Conservation (phyloP, 2,797 vertebrate genomes). For the Micropoecilia bifurca region DNA sequence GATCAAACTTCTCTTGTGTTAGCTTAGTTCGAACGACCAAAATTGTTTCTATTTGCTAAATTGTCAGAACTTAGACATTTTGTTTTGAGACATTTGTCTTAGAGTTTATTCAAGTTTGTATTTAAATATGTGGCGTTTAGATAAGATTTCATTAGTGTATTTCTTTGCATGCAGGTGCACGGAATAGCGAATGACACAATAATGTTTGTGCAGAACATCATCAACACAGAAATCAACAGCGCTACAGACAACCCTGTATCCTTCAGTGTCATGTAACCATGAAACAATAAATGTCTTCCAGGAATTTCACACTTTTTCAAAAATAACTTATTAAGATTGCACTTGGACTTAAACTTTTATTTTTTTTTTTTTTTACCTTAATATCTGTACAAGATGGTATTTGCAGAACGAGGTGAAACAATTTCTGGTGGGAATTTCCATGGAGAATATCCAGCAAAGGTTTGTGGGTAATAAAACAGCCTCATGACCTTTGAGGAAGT, state of each 20-base stretch:
- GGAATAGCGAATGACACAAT: slow-evolving; percentile 95
- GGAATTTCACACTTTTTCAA: slow-evolving; percentile 6
- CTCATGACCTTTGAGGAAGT: slow-evolving; percentile 4
- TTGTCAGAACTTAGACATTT: too few species aligned
- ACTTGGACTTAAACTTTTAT: neutral
- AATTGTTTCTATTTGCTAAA: too few species aligned
- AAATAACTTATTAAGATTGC: neutral
- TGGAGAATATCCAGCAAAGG: slow-evolving; percentile 99
- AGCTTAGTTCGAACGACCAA: too few species aligned
- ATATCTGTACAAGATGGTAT: slow-evolving; percentile 91
- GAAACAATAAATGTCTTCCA: neutral
- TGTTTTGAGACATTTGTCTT: too few species aligned
- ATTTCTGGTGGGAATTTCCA: slow-evolving; percentile 99
- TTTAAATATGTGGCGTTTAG: neutral
- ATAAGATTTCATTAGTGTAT: slow-evolving; percentile 2
- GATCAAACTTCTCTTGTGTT: too few species aligned
- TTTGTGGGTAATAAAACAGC: neutral
- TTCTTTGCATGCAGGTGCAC: slow-evolving; percentile 84
- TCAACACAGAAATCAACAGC: slow-evolving; percentile 96
- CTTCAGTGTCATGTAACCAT: slow-evolving; percentile 61
- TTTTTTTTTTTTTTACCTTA: slow-evolving; percentile 68
- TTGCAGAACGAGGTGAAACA: slow-evolving; percentile 94
- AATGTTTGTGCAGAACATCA: slow-evolving; percentile 92
- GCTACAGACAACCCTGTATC: slow-evolving; percentile 99
- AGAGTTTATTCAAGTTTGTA: too few species aligned